phyloP scores from a whole-genome alignment of 2,888 invertebrate species.

The Congeria kusceri region DNA sequence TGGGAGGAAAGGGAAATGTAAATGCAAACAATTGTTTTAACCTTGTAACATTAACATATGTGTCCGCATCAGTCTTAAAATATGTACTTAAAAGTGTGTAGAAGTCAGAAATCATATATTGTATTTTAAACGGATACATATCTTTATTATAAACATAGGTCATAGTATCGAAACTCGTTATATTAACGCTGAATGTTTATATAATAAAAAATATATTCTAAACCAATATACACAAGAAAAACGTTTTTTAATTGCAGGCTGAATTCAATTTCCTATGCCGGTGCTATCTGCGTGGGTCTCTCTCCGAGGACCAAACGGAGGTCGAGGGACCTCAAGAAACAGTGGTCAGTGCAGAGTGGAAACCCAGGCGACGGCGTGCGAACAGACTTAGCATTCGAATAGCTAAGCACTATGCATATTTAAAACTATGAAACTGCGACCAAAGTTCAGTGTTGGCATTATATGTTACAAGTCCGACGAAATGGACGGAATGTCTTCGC shows the following conservation, averaged over 20 bases:
- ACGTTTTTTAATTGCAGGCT: slow-evolving; percentile 55
- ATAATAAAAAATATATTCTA: no score
- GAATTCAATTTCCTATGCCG: slow-evolving; percentile 73
- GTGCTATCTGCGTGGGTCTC: slow-evolving; percentile 64
- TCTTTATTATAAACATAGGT: no score
- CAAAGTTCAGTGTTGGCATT: slow-evolving; percentile 55
- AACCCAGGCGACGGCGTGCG: slow-evolving; percentile 21
- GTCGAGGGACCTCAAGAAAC: slow-evolving; percentile 10
- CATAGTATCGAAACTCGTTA: no score
- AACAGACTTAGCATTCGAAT: slow-evolving; percentile 53
- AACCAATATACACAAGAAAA: background rate
- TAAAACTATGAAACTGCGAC: slow-evolving; percentile 60
- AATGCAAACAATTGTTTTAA: no score
- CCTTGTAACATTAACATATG: no score
- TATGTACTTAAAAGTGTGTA: no score
- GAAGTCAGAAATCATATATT: no score
- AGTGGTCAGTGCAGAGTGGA: background rate
- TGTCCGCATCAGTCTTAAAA: no score
- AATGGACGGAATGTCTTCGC: slow-evolving; percentile 35
- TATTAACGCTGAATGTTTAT: no score
- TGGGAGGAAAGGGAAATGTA: slow-evolving; percentile 38
- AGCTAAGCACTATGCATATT: slow-evolving; percentile 54
- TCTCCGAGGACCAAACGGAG: slow-evolving; percentile 58
- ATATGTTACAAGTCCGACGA: slow-evolving; percentile 45
- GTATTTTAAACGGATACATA: no score